These are phyloP conservation scores for Scaptodrosophila lebanonensis DNA, from an alignment of 1,140 invertebrate species.

Conservation along the genomic window DNA sequence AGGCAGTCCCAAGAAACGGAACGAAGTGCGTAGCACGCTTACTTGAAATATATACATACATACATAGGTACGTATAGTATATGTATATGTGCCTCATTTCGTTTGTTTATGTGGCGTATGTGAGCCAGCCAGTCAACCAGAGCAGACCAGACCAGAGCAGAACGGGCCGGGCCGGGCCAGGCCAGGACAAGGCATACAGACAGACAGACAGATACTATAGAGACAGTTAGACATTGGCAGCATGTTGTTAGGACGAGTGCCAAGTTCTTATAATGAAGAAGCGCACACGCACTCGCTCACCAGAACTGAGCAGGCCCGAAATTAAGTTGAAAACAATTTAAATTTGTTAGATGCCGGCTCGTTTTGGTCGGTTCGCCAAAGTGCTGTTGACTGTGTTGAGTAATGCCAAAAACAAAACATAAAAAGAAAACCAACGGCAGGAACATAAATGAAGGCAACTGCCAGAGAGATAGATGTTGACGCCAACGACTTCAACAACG, in stretches of 20 bases:
- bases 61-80: too few species aligned
- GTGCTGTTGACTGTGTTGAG: slow-evolving; percentile 22
- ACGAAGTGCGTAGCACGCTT: slow-evolving; percentile 32
- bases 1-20: slow-evolving; percentile 1
- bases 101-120: slow-evolving; percentile 53
- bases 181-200: not conserved
- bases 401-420: slow-evolving; percentile 33
- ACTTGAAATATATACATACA: slow-evolving; percentile 60
- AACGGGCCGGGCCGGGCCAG: not conserved
- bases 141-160: slow-evolving; percentile 1
- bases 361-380: slow-evolving; percentile 20
- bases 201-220: not conserved
- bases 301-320: slow-evolving; percentile 36
- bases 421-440: slow-evolving; percentile 9
- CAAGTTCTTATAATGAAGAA: slow-evolving; percentile 48
- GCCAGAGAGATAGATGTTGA: slow-evolving; percentile 41
- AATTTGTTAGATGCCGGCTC: slow-evolving; percentile 34
- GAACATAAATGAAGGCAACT: slow-evolving; percentile 41
- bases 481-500: slow-evolving; percentile 40
- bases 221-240: slow-evolving; percentile 8
- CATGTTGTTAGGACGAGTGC: slow-evolving; percentile 17
- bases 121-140: too few species aligned
- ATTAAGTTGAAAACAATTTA: slow-evolving; percentile 71
- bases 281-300: slow-evolving; percentile 36
- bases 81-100: slow-evolving; percentile 59